A percentile compares a stretch with the other conserved stretches of the same genome.
Evolutionary conservation across 2,888 invertebrate genomes (phyloP).

Genomic region (Caenorhabditis virilis): DNA sequence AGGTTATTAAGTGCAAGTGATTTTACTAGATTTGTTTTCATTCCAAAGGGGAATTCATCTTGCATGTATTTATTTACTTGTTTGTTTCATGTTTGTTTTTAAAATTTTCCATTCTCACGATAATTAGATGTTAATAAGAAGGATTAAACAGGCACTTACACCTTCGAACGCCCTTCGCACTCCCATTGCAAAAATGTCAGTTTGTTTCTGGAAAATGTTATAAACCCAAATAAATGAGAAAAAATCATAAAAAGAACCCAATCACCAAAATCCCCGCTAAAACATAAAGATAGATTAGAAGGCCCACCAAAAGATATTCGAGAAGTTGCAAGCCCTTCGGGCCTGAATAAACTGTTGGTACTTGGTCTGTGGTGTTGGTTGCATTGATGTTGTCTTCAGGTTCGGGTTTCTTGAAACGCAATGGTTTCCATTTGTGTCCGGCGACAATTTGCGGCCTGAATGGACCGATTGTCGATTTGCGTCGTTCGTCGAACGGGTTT

Average conservation of each 20-base stretch:
- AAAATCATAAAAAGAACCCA: conserved; percentile 14
- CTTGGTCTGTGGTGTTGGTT: background rate
- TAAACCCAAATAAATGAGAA: no score
- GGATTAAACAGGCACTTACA: conserved; percentile 19
- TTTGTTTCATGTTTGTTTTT: background rate
- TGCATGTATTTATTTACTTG: background rate
- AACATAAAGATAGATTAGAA: conserved; percentile 18
- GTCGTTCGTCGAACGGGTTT: conserved; percentile 40
- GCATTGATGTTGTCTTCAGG: conserved; percentile 8
- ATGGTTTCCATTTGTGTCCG: conserved; percentile 39
- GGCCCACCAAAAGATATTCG: conserved; percentile 54
- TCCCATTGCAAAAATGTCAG: conserved; percentile 36
- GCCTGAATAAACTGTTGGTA: conserved; percentile 6
- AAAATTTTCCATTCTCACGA: background rate
- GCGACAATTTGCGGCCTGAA: conserved; percentile 47
- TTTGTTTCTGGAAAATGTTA: conserved; percentile 37
- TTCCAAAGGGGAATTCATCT: background rate
- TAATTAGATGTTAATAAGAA: background rate
- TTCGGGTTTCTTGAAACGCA: conserved; percentile 37
- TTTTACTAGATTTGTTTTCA: background rate
- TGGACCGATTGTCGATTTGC: conserved; percentile 43
- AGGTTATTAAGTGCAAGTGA: conserved; percentile 4
- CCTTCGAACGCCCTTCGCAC: conserved; percentile 36
- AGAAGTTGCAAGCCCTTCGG: conserved; percentile 37
- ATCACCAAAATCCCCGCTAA: conserved; percentile 4